Evolutionary conservation across 2,113 vertebrate genomes (phyloP).

Genomic region (Lycocorax pyrrhopterus): DNA sequence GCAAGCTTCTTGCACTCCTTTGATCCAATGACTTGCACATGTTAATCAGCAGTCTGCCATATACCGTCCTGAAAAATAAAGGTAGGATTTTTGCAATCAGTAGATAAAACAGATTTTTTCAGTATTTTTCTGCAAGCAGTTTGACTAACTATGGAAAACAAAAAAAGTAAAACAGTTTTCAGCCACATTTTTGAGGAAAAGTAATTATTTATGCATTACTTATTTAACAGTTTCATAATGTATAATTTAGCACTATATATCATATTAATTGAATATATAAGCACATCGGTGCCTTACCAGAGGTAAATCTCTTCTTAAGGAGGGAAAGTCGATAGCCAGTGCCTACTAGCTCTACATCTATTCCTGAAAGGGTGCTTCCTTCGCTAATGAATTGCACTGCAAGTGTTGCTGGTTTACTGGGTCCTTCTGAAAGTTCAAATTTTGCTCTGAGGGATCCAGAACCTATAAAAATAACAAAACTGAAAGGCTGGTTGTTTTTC

Average conservation of each 20-base stretch:
- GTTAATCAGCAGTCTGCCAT: conserved; percentile 90
- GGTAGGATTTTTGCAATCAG: not conserved
- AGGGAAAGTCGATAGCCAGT: conserved; percentile 90
- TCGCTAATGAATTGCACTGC: conserved; percentile 93
- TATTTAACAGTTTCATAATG: not conserved
- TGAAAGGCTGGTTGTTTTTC: not conserved
- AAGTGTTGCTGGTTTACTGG: conserved; percentile 87
- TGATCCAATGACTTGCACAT: conserved; percentile 21
- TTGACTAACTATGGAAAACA: not conserved
- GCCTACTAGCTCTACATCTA: conserved; percentile 86
- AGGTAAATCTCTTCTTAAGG: conserved; percentile 91
- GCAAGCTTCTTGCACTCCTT: conserved; percentile 38
- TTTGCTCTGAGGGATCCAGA: conserved; percentile 92
- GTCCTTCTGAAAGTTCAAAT: conserved; percentile 89
- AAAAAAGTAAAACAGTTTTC: not conserved
- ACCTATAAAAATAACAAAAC: conserved; percentile 68
- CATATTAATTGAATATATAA: not conserved
- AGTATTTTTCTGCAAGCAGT: not conserved
- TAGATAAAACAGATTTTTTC: not conserved
- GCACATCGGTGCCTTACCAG: conserved; percentile 74
- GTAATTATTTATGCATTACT: not conserved
- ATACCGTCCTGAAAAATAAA: conserved; percentile 84
- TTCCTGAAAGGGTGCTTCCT: conserved; percentile 88
- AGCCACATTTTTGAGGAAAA: not conserved
- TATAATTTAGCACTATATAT: not conserved